Percentiles rank a stretch among this genome's conserved stretches.
Conservation (phyloP, 2,113 vertebrate species). For the Galbula dea region DNA sequence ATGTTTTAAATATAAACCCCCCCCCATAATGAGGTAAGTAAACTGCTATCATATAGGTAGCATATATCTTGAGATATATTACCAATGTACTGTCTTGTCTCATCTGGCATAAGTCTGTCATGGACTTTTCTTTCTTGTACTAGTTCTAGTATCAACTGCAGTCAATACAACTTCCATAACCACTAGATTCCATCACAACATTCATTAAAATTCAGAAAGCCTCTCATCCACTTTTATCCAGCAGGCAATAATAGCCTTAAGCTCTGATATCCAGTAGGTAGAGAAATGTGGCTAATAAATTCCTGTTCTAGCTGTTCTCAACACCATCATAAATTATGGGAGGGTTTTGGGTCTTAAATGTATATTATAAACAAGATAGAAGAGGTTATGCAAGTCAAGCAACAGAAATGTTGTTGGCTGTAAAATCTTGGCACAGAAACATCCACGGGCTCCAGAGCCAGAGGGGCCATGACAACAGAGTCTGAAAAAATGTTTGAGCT, state of each 20-base stretch:
- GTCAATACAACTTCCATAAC: neutral
- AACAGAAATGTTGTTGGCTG: neutral
- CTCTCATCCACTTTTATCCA: neutral
- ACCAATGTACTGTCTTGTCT: neutral
- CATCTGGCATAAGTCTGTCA: neutral
- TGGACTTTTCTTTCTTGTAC: neutral
- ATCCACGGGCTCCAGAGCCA: neutral
- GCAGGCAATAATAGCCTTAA: neutral
- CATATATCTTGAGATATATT: neutral
- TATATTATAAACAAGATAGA: neutral
- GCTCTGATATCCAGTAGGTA: neutral
- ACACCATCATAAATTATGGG: neutral
- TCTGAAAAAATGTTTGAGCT: neutral
- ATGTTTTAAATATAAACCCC: neutral
- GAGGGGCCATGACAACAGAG: neutral
- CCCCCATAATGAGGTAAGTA: neutral
- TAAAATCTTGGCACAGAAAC: neutral
- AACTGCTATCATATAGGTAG: neutral
- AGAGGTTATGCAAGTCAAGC: neutral
- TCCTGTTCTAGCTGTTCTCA: neutral
- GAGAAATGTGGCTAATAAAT: neutral
- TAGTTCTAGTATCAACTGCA: neutral
- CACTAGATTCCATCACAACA: neutral
- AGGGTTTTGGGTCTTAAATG: neutral
- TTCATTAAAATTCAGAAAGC: neutral